Evolutionary conservation across 2,113 vertebrate species (phyloP).

Genomic region (Rhinoderma darwinii): DNA sequence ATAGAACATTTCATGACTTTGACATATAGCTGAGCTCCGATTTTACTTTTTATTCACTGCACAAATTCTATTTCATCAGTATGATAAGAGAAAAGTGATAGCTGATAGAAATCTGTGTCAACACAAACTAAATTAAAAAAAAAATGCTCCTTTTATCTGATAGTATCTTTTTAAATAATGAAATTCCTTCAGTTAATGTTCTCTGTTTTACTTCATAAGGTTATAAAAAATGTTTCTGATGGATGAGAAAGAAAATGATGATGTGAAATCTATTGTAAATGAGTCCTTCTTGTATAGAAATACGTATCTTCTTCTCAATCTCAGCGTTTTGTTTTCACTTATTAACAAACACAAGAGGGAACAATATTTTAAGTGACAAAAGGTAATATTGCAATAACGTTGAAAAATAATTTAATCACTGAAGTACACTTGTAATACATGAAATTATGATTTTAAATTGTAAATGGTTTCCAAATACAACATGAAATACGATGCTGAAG

Average conservation of each 20-base stretch:
- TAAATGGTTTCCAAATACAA: background rate
- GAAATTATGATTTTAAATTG: background rate
- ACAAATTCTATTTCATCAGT: slow-evolving; percentile 78
- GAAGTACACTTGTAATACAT: background rate
- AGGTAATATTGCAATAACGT: background rate
- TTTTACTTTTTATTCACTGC: slow-evolving; percentile 71
- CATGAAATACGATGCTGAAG: background rate
- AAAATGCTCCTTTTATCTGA: slow-evolving; percentile 72
- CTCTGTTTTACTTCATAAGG: slow-evolving; percentile 74
- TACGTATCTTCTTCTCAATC: background rate
- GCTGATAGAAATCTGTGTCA: slow-evolving; percentile 83
- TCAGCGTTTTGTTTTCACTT: background rate
- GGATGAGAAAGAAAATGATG: slow-evolving; percentile 67
- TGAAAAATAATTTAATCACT: background rate
- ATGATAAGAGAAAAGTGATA: slow-evolving; percentile 79
- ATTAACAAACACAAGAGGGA: background rate
- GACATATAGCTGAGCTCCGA: slow-evolving; percentile 76
- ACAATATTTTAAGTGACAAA: background rate
- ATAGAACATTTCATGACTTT: slow-evolving; percentile 77
- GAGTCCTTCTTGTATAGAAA: slow-evolving; percentile 3
- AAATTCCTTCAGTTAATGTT: slow-evolving; percentile 80
- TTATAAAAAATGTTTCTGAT: slow-evolving; percentile 67
- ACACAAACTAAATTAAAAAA: slow-evolving; percentile 88
- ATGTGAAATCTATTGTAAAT: slow-evolving; percentile 57
- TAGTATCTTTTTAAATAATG: slow-evolving; percentile 77